Evolutionary conservation across 1,140 invertebrate genomes (phyloP).

Genomic region (Antheraea mylitta): DNA sequence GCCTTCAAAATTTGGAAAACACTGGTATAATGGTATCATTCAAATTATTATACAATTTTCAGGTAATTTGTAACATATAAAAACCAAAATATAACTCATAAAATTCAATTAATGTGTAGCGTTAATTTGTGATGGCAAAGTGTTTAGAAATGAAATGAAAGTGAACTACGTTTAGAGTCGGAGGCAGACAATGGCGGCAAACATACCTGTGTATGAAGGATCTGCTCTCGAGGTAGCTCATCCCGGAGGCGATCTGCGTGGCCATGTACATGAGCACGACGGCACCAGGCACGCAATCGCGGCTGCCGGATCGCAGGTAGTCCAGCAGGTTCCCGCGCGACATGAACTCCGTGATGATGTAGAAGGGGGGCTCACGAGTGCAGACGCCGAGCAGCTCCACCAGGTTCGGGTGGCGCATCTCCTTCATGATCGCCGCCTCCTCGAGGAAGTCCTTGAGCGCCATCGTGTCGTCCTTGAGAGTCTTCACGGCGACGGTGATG

Average conservation of each 20-base stretch:
- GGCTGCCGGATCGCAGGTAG: slow-evolving; percentile 94
- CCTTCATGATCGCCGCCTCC: slow-evolving; percentile 99
- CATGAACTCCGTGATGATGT: slow-evolving; percentile 99
- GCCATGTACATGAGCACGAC: slow-evolving; percentile 99
- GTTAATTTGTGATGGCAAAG: too few relatives aligned
- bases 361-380: slow-evolving; percentile 98
- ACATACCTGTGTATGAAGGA: slow-evolving; percentile 96
- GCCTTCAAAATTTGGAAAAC: too few relatives aligned
- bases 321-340: slow-evolving; percentile 98
- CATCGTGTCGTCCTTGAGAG: slow-evolving; percentile 99
- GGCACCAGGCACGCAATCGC: slow-evolving; percentile 91
- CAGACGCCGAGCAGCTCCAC: slow-evolving; percentile 98
- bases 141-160: too few relatives aligned
- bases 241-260: slow-evolving; percentile 98
- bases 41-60: too few relatives aligned
- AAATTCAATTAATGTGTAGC: too few relatives aligned
- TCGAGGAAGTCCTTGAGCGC: slow-evolving; percentile 99
- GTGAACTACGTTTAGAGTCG: slow-evolving; percentile 23
- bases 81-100: too few relatives aligned
- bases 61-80: too few relatives aligned
- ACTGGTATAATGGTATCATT: too few relatives aligned
- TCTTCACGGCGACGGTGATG: slow-evolving; percentile 97
- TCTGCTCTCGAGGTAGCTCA: slow-evolving; percentile 98
- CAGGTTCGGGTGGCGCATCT: slow-evolving; percentile 99
- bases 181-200: too few relatives aligned